Conservation (phyloP, 2,113 vertebrate species). For the Nibea albiflora region DNA sequence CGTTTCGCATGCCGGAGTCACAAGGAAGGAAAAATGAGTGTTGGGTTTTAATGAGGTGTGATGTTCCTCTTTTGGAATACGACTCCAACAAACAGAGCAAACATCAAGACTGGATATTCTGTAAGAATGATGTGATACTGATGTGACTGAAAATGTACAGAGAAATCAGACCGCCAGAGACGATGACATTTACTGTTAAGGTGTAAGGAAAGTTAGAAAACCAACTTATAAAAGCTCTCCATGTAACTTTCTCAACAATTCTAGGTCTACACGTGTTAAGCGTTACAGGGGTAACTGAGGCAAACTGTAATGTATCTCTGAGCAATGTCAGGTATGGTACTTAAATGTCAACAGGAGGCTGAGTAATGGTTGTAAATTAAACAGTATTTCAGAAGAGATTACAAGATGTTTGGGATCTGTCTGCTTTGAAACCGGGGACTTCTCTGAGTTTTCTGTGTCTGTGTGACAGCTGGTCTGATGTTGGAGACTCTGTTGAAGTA, state of each 20-base stretch:
- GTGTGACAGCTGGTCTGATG: neutral
- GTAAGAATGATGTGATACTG: constrained; percentile 9
- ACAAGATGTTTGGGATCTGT: neutral
- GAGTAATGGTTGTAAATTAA: neutral
- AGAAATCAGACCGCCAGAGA: constrained; percentile 16
- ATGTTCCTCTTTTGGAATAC: constrained; percentile 66
- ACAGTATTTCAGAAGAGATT: neutral
- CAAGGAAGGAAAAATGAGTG: constrained; percentile 48
- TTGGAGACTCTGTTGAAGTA: constrained; percentile 4
- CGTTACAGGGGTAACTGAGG: neutral
- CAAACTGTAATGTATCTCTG: neutral
- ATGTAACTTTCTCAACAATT: neutral
- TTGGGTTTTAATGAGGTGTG: constrained; percentile 70
- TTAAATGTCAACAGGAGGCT: constrained; percentile 4
- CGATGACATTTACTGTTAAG: neutral
- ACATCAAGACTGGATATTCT: constrained; percentile 20
- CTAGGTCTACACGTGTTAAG: neutral
- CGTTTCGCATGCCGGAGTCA: constrained; percentile 22
- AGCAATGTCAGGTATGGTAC: neutral
- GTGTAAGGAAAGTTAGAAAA: neutral
- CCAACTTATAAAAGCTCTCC: neutral
- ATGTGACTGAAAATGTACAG: constrained; percentile 18
- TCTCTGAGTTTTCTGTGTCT: neutral
- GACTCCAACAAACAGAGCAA: constrained; percentile 43
- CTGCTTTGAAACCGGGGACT: neutral